Evolutionary conservation across 1,140 invertebrate genomes (phyloP).

Genomic region (Cyclina sinensis): DNA sequence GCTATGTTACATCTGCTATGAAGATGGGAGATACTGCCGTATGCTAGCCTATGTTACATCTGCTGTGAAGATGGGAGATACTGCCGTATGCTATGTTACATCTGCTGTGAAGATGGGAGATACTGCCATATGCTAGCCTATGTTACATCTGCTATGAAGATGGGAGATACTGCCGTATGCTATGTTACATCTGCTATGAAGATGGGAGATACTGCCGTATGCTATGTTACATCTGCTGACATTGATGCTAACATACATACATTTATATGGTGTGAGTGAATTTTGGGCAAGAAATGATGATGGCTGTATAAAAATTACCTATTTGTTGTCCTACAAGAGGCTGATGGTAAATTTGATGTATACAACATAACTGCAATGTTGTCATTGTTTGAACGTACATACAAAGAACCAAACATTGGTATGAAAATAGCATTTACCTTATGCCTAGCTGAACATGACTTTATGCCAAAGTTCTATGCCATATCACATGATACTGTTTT

Average conservation of each 20-base stretch:
- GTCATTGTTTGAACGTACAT: neutral
- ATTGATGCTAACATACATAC: constrained; percentile 35
- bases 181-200: no score
- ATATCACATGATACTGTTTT: constrained; percentile 31
- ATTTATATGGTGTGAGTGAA: constrained; percentile 9
- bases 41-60: no score
- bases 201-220: no score
- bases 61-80: no score
- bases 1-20: no score
- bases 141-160: no score
- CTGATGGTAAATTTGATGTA: neutral
- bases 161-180: no score
- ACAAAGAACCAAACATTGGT: neutral
- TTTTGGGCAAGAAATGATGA: constrained; percentile 15
- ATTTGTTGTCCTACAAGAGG: constrained; percentile 18
- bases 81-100: no score
- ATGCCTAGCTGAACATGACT: constrained; percentile 33
- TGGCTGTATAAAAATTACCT: neutral
- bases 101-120: no score
- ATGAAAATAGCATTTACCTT: constrained; percentile 29
- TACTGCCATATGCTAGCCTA: no score
- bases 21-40: no score
- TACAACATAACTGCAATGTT: constrained; percentile 31
- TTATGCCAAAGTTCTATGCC: constrained; percentile 6
- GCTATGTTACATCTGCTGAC: constrained; percentile 13